Percentiles rank a stretch among this genome's conserved stretches.
Conservation (phyloP, 1,140 invertebrate genomes). For the Thaumatotibia leucotreta region DNA sequence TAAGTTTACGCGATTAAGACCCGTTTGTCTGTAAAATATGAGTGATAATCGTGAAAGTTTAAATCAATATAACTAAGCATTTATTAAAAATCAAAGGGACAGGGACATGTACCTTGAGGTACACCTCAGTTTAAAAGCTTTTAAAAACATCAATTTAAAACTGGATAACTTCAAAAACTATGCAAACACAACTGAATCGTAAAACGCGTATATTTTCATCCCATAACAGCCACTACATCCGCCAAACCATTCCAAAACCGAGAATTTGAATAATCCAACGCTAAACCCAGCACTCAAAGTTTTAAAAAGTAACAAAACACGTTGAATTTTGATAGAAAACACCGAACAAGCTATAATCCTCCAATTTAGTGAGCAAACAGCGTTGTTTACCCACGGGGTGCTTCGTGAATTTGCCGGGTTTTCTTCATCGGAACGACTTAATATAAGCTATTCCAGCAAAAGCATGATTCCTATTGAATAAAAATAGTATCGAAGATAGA, state of each 20-base stretch:
- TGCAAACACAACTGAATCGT: not conserved
- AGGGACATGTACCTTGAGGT: not conserved
- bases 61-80: not conserved
- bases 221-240: not conserved
- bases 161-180: not conserved
- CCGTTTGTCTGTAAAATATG: too few relatives aligned
- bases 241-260: not conserved
- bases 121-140: not conserved
- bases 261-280: not conserved
- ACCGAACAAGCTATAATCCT: conserved; percentile 41
- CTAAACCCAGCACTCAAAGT: conserved; percentile 1
- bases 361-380: conserved; percentile 53
- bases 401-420: not conserved
- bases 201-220: not conserved
- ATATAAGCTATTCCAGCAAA: too few relatives aligned
- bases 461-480: too few relatives aligned
- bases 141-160: not conserved
- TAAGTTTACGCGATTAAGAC: too few relatives aligned
- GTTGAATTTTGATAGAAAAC: conserved; percentile 14
- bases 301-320: conserved; percentile 14
- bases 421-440: not conserved
- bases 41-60: too few relatives aligned
- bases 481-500: too few relatives aligned
- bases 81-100: not conserved
- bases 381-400: conserved; percentile 31